phyloP scores from a whole-genome alignment of 2,888 invertebrate species.

The Cecidostiba fungosa region DNA sequence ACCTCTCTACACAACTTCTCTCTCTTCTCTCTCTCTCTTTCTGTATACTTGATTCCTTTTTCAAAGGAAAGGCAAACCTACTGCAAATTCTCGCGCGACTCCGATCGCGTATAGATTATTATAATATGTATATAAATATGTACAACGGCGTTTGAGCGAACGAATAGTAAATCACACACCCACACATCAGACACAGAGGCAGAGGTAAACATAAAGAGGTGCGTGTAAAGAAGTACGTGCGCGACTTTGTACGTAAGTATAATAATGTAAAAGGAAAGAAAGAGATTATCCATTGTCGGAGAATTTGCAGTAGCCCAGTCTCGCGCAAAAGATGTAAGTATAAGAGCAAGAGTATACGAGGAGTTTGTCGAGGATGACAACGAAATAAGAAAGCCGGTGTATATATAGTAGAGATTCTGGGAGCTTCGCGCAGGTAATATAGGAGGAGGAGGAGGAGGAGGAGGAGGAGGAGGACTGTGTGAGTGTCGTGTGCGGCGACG shows the following conservation, averaged over 20 bases:
- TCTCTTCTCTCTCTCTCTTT: too few relatives aligned
- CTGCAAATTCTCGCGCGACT: conserved; percentile 62
- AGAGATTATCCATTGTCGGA: conserved; percentile 22
- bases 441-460: not conserved
- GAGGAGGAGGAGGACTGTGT: not conserved
- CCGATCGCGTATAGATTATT: conserved; percentile 15
- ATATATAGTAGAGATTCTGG: not conserved
- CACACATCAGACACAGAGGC: not conserved
- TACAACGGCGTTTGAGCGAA: conserved; percentile 7
- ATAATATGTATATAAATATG: conserved; percentile 14
- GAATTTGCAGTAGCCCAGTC: conserved; percentile 61
- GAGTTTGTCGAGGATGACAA: not conserved
- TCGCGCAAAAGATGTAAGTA: conserved; percentile 17
- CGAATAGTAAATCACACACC: not conserved
- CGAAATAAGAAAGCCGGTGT: not conserved
- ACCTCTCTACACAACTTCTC: conserved; percentile 37
- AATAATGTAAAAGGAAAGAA: not conserved
- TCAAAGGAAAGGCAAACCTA: conserved; percentile 61
- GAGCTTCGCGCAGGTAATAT: not conserved
- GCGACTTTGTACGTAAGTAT: not conserved
- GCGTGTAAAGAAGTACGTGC: not conserved
- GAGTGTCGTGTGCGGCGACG: not conserved
- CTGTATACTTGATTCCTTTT: conserved; percentile 63
- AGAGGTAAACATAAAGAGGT: too few relatives aligned
- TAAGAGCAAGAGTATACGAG: conserved; percentile 2